These are phyloP conservation scores for Carollia perspicillata DNA, from an alignment of 2,113 vertebrate genomes.

Conservation along the genomic window DNA sequence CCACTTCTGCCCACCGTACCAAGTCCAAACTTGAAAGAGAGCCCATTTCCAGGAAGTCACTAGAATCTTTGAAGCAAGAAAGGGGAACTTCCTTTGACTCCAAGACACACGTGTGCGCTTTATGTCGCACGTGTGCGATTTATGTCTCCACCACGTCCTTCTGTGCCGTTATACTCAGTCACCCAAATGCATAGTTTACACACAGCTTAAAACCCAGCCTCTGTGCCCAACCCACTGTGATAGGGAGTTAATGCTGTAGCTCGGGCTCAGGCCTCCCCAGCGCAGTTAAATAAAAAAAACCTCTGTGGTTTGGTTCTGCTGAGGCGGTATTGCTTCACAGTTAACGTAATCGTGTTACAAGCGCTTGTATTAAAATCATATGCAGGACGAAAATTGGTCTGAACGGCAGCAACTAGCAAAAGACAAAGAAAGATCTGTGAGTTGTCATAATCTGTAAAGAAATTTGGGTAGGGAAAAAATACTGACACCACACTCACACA, in stretches of 20 bases:
- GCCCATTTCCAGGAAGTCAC: neutral
- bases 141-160: neutral
- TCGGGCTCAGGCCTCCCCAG: neutral
- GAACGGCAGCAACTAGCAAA: conserved; percentile 34
- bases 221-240: neutral
- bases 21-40: neutral
- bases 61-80: neutral
- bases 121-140: neutral
- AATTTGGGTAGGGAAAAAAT: neutral
- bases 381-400: conserved; percentile 61
- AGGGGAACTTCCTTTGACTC: neutral
- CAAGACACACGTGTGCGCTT: neutral
- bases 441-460: conserved; percentile 28
- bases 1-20: too few relatives aligned
- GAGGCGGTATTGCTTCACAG: conserved; percentile 51
- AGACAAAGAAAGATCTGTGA: conserved; percentile 50
- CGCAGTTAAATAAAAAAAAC: conserved; percentile 63
- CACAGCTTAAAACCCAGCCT: conserved; percentile 20
- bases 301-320: conserved; percentile 55
- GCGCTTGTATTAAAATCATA: conserved; percentile 68
- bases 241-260: conserved; percentile 8
- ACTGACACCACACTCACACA: neutral
- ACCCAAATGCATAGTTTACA: neutral
- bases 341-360: conserved; percentile 67
- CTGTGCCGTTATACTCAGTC: neutral